phyloP scores from a whole-genome alignment of 2,797 vertebrate species.

The Mus caroli region DNA sequence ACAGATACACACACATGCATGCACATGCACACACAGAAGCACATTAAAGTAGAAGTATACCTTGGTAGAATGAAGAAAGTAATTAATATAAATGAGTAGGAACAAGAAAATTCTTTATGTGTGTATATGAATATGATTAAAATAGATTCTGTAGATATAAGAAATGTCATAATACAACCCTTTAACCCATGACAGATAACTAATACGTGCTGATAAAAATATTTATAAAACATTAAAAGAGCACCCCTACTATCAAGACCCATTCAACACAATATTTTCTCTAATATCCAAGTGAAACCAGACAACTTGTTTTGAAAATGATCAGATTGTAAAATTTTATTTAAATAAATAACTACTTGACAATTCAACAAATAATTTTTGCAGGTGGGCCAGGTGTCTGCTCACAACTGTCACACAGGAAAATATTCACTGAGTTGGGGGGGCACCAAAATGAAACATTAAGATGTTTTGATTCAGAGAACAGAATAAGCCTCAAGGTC shows the following conservation, averaged over 20 bases:
- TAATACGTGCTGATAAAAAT: not conserved
- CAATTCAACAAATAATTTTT: not conserved
- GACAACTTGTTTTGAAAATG: not conserved
- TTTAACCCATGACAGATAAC: not conserved
- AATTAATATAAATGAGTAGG: not conserved
- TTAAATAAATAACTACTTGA: not conserved
- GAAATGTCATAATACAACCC: not conserved
- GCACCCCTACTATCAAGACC: not conserved
- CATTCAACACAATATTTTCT: not conserved
- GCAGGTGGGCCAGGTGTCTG: not conserved
- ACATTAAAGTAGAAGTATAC: not conserved
- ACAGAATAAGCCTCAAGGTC: not conserved
- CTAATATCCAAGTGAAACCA: not conserved
- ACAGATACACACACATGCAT: not conserved
- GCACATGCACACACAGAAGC: not conserved
- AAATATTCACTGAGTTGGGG: not conserved
- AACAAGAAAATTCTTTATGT: not conserved
- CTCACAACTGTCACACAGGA: not conserved
- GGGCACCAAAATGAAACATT: not conserved
- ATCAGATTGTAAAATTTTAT: not conserved
- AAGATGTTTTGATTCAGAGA: constrained; percentile 6
- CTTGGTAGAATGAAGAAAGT: not conserved
- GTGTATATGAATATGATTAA: not conserved
- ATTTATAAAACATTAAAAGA: not conserved
- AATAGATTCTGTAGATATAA: not conserved